phyloP scores from a whole-genome alignment of 2,888 invertebrate species.

The Polymixis flavicincta region DNA sequence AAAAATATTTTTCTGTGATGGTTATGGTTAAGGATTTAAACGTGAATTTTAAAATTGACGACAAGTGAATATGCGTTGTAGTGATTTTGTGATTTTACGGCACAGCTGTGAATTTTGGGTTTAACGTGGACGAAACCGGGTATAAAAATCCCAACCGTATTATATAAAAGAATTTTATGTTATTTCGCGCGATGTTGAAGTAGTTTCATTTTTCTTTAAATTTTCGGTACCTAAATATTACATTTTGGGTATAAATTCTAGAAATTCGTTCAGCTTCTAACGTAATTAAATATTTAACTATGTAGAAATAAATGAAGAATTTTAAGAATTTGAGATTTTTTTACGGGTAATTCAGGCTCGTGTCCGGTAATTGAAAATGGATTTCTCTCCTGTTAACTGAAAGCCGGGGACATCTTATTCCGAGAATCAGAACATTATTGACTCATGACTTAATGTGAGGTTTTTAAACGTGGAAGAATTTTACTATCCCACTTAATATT shows the following conservation, averaged over 20 bases:
- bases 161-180: constrained; percentile 28
- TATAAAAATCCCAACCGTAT: constrained; percentile 15
- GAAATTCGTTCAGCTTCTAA: neutral
- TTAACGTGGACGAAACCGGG: constrained; percentile 21
- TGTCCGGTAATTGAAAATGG: constrained; percentile 30
- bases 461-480: neutral
- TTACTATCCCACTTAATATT: too few species aligned
- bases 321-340: neutral
- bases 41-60: constrained; percentile 40
- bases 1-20: neutral
- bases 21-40: constrained; percentile 1
- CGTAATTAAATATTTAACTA: neutral
- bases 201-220: constrained; percentile 13
- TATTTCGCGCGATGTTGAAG: constrained; percentile 16
- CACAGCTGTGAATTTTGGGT: constrained; percentile 35
- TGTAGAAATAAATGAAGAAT: constrained; percentile 6
- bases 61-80: constrained; percentile 39
- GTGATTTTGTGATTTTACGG: constrained; percentile 31
- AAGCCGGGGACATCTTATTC: constrained; percentile 6
- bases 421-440: constrained; percentile 8
- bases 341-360: neutral
- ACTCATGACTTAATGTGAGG: constrained; percentile 23
- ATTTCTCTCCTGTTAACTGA: constrained; percentile 13
- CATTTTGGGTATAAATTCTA: neutral
- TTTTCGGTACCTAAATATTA: neutral